Conservation (phyloP, 2,797 vertebrate species). For the Rhyacichthys aspro region DNA sequence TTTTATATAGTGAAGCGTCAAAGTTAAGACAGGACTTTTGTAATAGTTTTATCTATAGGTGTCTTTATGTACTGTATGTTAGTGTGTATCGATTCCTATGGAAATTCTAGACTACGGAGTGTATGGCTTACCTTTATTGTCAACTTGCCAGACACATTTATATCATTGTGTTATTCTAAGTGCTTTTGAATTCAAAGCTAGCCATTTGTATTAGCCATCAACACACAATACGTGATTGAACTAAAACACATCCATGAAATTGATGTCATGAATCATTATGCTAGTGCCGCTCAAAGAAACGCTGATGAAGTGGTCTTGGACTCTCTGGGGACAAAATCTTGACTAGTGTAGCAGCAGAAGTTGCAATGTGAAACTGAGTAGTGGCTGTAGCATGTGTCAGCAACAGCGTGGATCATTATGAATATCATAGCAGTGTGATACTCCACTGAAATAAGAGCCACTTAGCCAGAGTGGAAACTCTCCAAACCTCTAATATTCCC, state of each 20-base stretch:
- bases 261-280: neutral
- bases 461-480: conserved; percentile 67
- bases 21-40: too few species aligned
- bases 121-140: too few species aligned
- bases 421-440: conserved; percentile 61
- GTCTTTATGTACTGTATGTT: too few species aligned
- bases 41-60: too few species aligned
- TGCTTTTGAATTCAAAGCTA: too few species aligned
- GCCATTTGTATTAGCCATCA: too few species aligned
- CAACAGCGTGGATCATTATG: conserved; percentile 55
- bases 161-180: too few species aligned
- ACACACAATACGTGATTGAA: too few species aligned
- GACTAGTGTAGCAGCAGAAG: conserved; percentile 17
- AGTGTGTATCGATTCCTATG: too few species aligned
- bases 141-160: too few species aligned
- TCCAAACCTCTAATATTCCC: conserved; percentile 56
- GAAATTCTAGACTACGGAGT: too few species aligned
- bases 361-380: conserved; percentile 25
- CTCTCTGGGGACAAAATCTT: conserved; percentile 26
- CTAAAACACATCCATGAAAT: too few species aligned
- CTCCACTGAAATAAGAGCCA: conserved; percentile 63
- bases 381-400: conserved; percentile 57
- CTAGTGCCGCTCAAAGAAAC: conserved; percentile 20
- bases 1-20: neutral
- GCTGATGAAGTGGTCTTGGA: conserved; percentile 16